Base-by-base conservation (phyloP, 2,888 invertebrate species). In the Altica lythri region DNA sequence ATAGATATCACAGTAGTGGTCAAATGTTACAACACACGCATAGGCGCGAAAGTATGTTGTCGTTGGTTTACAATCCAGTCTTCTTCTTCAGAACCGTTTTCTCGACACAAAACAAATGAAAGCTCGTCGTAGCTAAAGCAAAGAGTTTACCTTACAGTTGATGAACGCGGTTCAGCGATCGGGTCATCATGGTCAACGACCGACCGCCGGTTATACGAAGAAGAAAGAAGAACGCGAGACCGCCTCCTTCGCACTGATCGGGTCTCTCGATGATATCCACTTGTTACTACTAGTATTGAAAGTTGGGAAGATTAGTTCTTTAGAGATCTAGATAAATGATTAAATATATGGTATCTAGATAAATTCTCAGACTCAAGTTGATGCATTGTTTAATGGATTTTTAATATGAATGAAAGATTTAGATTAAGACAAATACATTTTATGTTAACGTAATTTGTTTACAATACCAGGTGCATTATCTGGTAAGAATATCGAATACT, bases 181-280 rank as follows among this genome's bases (percentile, higher is more conserved):
- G 66, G 68, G 64, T 66, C 67, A 62, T 44, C 52, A 59, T 67
- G 68, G 68, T 68, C 68, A 67, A 66, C 66, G 68, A 68, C 68
- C 68, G 62, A 56, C 19, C 48, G 37, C 37, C 30, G 37, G 4
- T 19, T 19, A 14, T 19, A 37, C 9, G 18, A 37, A 17, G 37
- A 37, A 25, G 25, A 25, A 35, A 40, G 40, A 40, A 13, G 19
- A 13, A 40, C 40, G 22, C 22, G 40, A 22, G 22, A 19, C 22
- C 40, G 9, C 22, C 22, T 35, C 16, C 25, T 16, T 34, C 34
- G 4, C 9, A 2, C 30, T 13, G 5, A 16, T 16, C 34, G 14
- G 16, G 4, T 22, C 22, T 22, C 22, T 5, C 4, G 22, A 22
- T 6, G 4, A 22, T 22, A 4, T 22, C 6, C 22, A 22, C 22